Evolutionary conservation across 2,888 invertebrate species (phyloP), one percentile per base, ranked within the genome.

Genomic region (Dinocampus coccinellae): DNA sequence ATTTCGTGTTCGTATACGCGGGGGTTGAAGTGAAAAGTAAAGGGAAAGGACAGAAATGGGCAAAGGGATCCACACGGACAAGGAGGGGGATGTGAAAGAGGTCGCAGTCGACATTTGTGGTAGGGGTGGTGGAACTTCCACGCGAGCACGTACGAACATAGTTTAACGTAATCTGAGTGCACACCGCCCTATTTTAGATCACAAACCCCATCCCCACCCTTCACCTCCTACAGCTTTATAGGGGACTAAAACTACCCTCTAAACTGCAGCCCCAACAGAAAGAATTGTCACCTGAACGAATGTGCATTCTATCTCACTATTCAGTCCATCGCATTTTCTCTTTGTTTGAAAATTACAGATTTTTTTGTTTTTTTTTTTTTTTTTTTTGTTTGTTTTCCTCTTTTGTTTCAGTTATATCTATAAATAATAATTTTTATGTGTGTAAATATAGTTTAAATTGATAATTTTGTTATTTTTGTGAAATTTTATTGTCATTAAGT

Each of bases 121-220:
- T 65, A 61, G 75, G 58, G 75, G 67, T 64, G 57, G 74, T 76
- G 69, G 77, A 84, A 86, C 84, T 85, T 86, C 84, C 84, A 83
- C 81, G 84, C 81, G 81, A 84, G 87, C 87, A 87, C 87, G 87
- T 87, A 87, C 87, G 82, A 82, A 85, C 87, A 87, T 87, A 87
- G 87, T 86, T 87, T 87, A 87, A 81, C 83, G 86, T 87, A 87
- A 87, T 87, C 87, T 87, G 85, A 86, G 84, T 86, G 86, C 85
- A 83, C 86, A 83, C 83, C 82, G 83, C 79, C 84, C 83, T 83
- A 83, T 83, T 83, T 81, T 80, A 80, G 78, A 72, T 79, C 80
- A 60, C 42, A 22, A 39, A 73, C 75, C 78, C 79, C 79, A n/a
- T n/a, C n/a, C n/a, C n/a, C n/a, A n/a, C n/a, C n/a, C n/a, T n/a